Conservation (phyloP, 2,113 vertebrate genomes). For the Litocranius walleri region DNA sequence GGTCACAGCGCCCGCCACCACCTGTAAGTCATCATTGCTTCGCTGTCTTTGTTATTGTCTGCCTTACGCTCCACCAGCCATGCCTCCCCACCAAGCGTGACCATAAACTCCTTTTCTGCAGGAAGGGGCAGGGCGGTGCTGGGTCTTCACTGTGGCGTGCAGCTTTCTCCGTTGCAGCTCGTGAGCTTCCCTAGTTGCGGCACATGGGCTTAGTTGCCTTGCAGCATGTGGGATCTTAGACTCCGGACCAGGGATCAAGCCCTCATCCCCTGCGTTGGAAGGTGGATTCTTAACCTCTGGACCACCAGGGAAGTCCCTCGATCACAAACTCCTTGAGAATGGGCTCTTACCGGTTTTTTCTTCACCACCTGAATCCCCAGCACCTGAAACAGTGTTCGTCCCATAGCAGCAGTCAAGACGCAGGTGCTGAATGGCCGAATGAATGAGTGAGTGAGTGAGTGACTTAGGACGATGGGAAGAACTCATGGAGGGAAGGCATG, state of each 20-base stretch:
- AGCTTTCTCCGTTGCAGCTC: not conserved
- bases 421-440: not conserved
- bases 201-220: not conserved
- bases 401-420: not conserved
- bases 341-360: too few species aligned
- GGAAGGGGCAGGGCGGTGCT: not conserved
- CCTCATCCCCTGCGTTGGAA: not conserved
- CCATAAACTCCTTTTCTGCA: not conserved
- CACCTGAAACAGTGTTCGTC: not conserved
- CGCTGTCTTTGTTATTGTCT: not conserved
- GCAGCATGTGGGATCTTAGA: not conserved
- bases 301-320: not conserved
- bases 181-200: not conserved
- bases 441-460: not conserved
- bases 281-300: not conserved
- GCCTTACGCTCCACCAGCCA: not conserved
- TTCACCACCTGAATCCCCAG: not conserved
- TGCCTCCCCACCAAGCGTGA: rapidly evolving
- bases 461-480: not conserved
- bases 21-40: not conserved
- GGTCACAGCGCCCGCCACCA: rapidly evolving
- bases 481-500: rapidly evolving
- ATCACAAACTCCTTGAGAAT: not conserved
- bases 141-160: rapidly evolving
- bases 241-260: not conserved